Conservation (phyloP, 2,113 vertebrate genomes). For the Microcebus griseorufus region DNA sequence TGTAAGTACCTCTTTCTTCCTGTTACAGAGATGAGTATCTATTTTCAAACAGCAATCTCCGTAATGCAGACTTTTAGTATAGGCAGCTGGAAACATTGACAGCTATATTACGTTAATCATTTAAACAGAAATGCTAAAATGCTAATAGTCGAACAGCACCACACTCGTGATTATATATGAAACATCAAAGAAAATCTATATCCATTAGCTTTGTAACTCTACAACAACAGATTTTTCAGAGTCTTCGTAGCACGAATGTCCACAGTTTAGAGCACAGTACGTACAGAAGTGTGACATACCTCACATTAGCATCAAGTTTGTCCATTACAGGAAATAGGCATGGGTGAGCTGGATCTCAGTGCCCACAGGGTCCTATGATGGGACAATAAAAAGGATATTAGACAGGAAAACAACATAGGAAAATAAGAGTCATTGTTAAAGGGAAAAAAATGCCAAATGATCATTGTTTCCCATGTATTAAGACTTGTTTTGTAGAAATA, state of each 20-base stretch:
- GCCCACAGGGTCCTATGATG: conserved; percentile 87
- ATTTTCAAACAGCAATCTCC: not conserved
- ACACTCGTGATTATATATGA: not conserved
- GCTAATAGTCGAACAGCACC: not conserved
- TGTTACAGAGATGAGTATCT: conserved; percentile 3
- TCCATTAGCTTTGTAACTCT: not conserved
- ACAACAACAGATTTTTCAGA: not conserved
- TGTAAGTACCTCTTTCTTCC: conserved; percentile 12
- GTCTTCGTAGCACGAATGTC: not conserved
- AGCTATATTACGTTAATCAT: not conserved
- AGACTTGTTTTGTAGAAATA: not conserved
- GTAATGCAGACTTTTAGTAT: not conserved
- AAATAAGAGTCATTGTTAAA: not conserved
- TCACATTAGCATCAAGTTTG: conserved; percentile 94
- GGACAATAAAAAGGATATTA: conserved; percentile 37
- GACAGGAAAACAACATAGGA: not conserved
- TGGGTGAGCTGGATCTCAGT: conserved; percentile 87
- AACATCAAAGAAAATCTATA: not conserved
- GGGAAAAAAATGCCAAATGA: not conserved
- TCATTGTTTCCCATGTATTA: not conserved
- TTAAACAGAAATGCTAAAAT: conserved; percentile 8
- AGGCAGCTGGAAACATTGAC: conserved; percentile 20
- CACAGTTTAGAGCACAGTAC: fast-evolving
- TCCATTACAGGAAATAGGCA: conserved; percentile 96
- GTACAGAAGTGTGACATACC: conserved; percentile 85